Evolutionary conservation across 2,113 vertebrate genomes (phyloP).

Genomic region (Rhegmatorhina hoffmannsi): DNA sequence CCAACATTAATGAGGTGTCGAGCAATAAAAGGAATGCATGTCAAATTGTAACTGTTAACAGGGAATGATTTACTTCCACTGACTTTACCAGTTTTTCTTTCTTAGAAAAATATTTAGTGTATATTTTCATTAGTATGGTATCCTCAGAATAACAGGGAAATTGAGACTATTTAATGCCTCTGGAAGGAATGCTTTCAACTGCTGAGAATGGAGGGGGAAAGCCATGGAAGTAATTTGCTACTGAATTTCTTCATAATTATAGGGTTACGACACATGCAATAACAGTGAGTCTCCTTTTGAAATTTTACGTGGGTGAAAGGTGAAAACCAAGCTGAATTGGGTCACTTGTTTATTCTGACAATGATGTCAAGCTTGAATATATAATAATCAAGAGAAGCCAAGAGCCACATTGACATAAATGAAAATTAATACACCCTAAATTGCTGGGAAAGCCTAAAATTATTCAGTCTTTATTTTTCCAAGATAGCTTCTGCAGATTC

Average conservation of each 20-base stretch:
- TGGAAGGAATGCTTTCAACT: slow-evolving; percentile 67
- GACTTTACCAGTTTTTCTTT: slow-evolving; percentile 6
- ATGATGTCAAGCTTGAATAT: slow-evolving; percentile 49
- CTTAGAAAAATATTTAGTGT: slow-evolving; percentile 13
- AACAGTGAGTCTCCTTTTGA: slow-evolving; percentile 66
- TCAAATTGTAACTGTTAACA: not conserved
- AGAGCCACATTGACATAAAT: not conserved
- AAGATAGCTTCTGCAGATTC: not conserved
- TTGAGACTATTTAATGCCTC: slow-evolving; percentile 42
- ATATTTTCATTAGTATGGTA: slow-evolving; percentile 42
- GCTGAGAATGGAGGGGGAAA: slow-evolving; percentile 49
- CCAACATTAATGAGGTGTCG: not conserved
- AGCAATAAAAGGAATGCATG: slow-evolving; percentile 4
- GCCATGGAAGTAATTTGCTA: slow-evolving; percentile 69
- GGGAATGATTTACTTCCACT: not conserved
- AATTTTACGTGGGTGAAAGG: slow-evolving; percentile 64
- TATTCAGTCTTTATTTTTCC: not conserved
- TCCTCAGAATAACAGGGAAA: slow-evolving; percentile 44
- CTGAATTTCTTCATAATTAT: slow-evolving; percentile 70
- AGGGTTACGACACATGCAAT: slow-evolving; percentile 61
- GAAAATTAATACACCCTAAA: slow-evolving; percentile 16
- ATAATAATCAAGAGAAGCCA: slow-evolving; percentile 20
- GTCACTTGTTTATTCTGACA: slow-evolving; percentile 56
- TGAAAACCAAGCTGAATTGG: slow-evolving; percentile 55
- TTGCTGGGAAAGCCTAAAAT: not conserved